phyloP scores from a whole-genome alignment of 2,797 vertebrate genomes.

The Sebastes itinus region DNA sequence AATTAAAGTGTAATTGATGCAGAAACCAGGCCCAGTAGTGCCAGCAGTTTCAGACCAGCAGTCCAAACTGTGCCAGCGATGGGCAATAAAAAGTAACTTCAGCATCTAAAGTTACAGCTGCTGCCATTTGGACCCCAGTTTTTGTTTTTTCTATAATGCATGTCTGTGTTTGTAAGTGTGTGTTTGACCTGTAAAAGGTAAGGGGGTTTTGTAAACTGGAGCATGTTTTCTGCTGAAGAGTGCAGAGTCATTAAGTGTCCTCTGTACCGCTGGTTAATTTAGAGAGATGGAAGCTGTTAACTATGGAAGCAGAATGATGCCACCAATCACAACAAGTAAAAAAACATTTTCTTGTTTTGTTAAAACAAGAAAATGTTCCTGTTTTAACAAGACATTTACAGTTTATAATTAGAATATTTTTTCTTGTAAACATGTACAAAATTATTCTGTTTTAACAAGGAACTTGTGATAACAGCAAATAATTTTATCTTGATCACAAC shows the following conservation, averaged over 20 bases:
- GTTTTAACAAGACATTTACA: too few species aligned
- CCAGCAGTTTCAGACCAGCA: background rate
- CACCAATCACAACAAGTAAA: too few species aligned
- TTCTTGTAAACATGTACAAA: too few species aligned
- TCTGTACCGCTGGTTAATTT: background rate
- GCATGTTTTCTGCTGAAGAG: background rate
- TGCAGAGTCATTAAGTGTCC: background rate
- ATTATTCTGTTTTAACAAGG: background rate
- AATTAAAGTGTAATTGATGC: background rate
- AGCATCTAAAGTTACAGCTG: background rate
- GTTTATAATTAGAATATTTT: too few species aligned
- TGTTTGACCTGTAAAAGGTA: conserved; percentile 1
- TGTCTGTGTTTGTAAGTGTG: background rate
- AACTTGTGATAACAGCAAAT: background rate
- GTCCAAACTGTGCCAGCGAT: background rate
- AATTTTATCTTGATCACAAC: background rate
- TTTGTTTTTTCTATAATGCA: background rate
- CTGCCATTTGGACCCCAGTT: background rate
- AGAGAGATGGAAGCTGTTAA: background rate
- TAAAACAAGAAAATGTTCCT: background rate
- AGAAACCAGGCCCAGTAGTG: background rate
- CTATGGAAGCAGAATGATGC: too few species aligned
- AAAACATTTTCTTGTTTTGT: background rate
- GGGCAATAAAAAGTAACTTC: background rate
- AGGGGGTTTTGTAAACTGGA: background rate